Evolutionary conservation across 2,797 vertebrate genomes (phyloP).

Genomic region (Oryzias sinensis): DNA sequence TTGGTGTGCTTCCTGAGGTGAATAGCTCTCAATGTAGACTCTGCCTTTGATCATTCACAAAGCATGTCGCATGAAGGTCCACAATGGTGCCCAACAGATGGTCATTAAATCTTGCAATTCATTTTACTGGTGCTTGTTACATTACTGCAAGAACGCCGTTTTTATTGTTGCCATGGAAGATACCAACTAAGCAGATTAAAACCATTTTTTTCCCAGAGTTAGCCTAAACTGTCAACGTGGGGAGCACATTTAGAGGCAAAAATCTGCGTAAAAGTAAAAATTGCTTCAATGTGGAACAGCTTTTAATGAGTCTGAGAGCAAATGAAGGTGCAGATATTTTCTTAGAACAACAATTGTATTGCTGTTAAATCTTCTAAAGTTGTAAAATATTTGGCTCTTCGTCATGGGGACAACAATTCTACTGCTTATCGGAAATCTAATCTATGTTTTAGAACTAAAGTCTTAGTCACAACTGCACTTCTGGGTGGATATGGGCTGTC

Average conservation of each 20-base stretch:
- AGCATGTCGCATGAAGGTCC: constrained; percentile 65
- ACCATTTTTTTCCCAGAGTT: constrained; percentile 30
- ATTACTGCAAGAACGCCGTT: constrained; percentile 70
- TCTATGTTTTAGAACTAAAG: too few relatives aligned
- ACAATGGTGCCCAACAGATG: constrained; percentile 74
- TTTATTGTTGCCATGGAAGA: constrained; percentile 74
- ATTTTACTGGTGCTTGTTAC: constrained; percentile 75
- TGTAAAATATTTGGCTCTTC: too few relatives aligned
- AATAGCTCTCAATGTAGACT: constrained; percentile 59
- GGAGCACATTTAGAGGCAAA: constrained; percentile 11
- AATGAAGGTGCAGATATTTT: too few relatives aligned
- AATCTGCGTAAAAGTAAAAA: too few relatives aligned
- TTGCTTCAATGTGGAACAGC: too few relatives aligned
- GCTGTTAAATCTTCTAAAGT: too few relatives aligned
- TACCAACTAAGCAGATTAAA: constrained; percentile 63
- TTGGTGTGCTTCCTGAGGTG: constrained; percentile 61
- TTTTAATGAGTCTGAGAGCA: too few relatives aligned
- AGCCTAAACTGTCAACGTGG: constrained; percentile 21
- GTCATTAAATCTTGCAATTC: constrained; percentile 79
- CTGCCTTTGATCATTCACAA: constrained; percentile 75
- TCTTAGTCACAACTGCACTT: too few relatives aligned
- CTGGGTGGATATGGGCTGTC: too few relatives aligned
- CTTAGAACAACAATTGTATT: too few relatives aligned
- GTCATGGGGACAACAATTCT: too few relatives aligned
- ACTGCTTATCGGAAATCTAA: too few relatives aligned